These are phyloP conservation scores for Mayetiola destructor DNA, from an alignment of 2,888 invertebrate species.

Conservation along the genomic window DNA sequence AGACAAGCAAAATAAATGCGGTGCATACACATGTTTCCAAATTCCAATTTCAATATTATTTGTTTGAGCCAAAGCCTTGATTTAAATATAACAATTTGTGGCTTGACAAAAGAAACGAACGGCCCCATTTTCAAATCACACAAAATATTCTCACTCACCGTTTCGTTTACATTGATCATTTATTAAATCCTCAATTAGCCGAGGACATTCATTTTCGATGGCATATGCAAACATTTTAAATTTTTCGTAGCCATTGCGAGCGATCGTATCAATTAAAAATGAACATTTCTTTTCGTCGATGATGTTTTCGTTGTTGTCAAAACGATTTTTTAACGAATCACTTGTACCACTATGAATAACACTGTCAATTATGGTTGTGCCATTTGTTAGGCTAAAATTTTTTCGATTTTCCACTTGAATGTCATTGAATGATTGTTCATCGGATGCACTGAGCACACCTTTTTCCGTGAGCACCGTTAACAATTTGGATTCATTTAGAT, in stretches of 20 bases:
- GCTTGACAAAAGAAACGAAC: no score
- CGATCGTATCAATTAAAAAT: constrained; percentile 45
- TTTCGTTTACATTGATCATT: constrained; percentile 40
- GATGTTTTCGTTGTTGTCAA: constrained; percentile 30
- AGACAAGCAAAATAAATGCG: no score
- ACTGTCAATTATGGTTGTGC: constrained; percentile 21
- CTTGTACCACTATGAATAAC: constrained; percentile 24
- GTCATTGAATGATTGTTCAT: constrained; percentile 40
- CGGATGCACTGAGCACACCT: constrained; percentile 42
- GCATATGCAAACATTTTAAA: constrained; percentile 47
- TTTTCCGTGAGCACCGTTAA: constrained; percentile 49
- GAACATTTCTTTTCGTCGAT: constrained; percentile 39
- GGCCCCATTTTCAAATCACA: no score
- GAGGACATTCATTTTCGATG: constrained; percentile 46
- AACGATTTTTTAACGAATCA: not conserved
- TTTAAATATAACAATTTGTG: no score
- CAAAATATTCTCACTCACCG: constrained; percentile 33
- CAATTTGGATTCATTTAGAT: constrained; percentile 47
- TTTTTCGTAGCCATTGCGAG: constrained; percentile 45
- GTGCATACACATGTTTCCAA: no score
- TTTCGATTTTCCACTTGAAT: constrained; percentile 17
- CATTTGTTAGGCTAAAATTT: constrained; percentile 23
- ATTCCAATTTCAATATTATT: no score
- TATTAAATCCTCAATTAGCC: constrained; percentile 45
- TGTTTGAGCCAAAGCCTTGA: no score